Base-by-base conservation (phyloP, 2,113 vertebrate genomes). In the Promerops cafer region DNA sequence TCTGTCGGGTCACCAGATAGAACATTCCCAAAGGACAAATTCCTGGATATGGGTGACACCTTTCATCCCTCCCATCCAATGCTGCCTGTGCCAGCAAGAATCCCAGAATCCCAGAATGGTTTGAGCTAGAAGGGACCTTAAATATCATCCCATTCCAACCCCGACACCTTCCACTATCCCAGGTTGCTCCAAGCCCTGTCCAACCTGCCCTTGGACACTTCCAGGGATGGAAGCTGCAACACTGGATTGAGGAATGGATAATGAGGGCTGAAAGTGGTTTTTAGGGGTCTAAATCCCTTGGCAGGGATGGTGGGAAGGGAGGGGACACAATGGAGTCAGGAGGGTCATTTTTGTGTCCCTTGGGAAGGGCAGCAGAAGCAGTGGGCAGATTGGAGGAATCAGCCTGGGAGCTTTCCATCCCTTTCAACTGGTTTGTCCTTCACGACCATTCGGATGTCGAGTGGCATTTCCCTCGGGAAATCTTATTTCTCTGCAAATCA, bases 81-180 rank as follows among this genome's bases (percentile, higher is more conserved):
- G 9, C 9, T 61, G 33, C n/a, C 30, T 5, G 20, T 17, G 14
- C 35, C 54, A 47, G 37, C 5, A 50, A 61, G 42, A 50, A 69
- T 61, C 26, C 28, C n/a, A 17, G 35, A 49, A 72, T 71, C 30
- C 52, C 21, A 21, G n/a, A 47, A 68, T 1, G 24, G 20, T 47
- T 69, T 61, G 70, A 40, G 30, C 13, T 63, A 71, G 63, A 49
- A 54, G 14, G 20, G 8, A 54, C 30, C 21, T 27, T 27, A 20
- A 23, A 30, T 4, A 6, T 9, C n/a, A 27, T 11, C 54, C 79
- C 31, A 35, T 61, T 39, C 47, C 70, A 47, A 30, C 37, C 9
- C 24, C 0, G 1, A 35, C 54, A 54, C 14, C 26, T 89, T 0
- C n/a, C 47, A 2, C 30, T 4, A 4, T 26, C 26, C 54, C n/a